phyloP scores from a whole-genome alignment of 2,797 vertebrate genomes.

The Hyperoplus lanceolatus region DNA sequence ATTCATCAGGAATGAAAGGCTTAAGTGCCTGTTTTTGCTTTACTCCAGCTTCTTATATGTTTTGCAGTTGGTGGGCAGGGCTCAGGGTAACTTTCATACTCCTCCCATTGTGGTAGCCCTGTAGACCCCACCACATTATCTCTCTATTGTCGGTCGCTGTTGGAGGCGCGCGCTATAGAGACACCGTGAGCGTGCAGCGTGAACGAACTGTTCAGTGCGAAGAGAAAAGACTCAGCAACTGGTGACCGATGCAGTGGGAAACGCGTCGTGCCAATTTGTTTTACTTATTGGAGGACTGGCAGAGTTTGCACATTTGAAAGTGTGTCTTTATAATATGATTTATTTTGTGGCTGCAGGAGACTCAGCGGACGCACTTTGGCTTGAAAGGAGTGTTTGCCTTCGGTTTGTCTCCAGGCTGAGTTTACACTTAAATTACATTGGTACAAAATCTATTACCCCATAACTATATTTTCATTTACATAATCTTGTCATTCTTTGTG shows the following conservation, averaged over 20 bases:
- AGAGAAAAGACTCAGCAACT: slow-evolving; percentile 55
- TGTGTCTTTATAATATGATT: slow-evolving; percentile 43
- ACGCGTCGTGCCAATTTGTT: slow-evolving; percentile 58
- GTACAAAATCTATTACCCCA: neutral
- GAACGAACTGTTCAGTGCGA: slow-evolving; percentile 13
- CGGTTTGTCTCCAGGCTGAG: slow-evolving; percentile 48
- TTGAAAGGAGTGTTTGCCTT: slow-evolving; percentile 32
- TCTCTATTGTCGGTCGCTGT: slow-evolving; percentile 62
- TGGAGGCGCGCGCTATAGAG: slow-evolving; percentile 59
- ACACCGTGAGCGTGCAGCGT: slow-evolving; percentile 45
- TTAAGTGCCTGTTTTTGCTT: slow-evolving; percentile 74
- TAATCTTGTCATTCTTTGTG: neutral
- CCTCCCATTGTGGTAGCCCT: slow-evolving; percentile 87
- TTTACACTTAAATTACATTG: slow-evolving; percentile 10
- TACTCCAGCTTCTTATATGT: slow-evolving; percentile 85
- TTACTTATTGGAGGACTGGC: slow-evolving; percentile 54
- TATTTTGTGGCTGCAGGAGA: slow-evolving; percentile 42
- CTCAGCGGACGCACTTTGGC: slow-evolving; percentile 26
- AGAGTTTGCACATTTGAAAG: slow-evolving; percentile 46
- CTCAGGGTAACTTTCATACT: slow-evolving; percentile 82
- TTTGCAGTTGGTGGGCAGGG: slow-evolving; percentile 86
- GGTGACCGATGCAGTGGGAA: slow-evolving; percentile 58
- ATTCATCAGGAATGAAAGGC: slow-evolving; percentile 73
- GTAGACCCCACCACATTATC: slow-evolving; percentile 77
- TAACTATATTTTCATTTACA: neutral